phyloP scores from a whole-genome alignment of 1,140 invertebrate genomes.

The Melitaea cinxia region DNA sequence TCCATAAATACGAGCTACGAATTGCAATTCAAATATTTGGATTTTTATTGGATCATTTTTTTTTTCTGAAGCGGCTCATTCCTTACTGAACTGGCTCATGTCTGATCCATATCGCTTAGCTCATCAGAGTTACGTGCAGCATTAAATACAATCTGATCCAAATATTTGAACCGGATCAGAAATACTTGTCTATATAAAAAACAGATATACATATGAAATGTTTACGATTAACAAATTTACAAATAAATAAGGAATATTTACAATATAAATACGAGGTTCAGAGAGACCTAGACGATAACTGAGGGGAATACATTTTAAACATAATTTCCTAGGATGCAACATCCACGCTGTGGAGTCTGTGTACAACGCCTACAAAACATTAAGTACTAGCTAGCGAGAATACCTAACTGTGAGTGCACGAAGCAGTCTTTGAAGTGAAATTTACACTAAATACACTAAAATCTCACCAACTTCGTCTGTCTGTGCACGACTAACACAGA shows the following conservation, averaged over 20 bases:
- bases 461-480: neutral
- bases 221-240: neutral
- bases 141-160: neutral
- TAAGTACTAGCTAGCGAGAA: neutral
- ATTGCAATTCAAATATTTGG: neutral
- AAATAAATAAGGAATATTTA: slow-evolving; percentile 3
- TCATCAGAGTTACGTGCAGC: no score
- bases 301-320: neutral
- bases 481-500: neutral
- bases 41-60: no score
- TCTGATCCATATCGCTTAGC: no score
- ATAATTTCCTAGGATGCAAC: neutral
- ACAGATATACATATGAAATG: neutral
- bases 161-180: neutral
- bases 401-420: neutral
- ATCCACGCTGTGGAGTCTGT: neutral
- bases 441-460: neutral
- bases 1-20: neutral
- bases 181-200: neutral
- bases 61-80: no score
- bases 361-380: neutral
- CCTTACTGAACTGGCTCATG: no score
- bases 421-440: neutral
- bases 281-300: neutral
- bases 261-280: neutral